Base-by-base conservation (phyloP, 37 sponge, comb jelly and placozoan genomes). In the Diacarnus erythraeanus region DNA sequence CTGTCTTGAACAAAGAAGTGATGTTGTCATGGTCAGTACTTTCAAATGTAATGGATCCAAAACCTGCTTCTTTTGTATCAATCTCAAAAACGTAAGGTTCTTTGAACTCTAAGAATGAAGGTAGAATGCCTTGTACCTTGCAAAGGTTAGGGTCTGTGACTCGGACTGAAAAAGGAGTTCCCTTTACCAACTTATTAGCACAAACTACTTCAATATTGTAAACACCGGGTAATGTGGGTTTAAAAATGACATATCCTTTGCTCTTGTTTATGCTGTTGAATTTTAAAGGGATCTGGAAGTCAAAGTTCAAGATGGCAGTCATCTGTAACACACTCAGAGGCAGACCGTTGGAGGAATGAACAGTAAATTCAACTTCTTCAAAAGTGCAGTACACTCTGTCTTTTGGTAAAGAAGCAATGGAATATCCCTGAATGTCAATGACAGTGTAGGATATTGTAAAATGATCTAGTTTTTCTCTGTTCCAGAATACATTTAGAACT, bases 141-240 rank as follows among this genome's bases (percentile, higher is more conserved):
- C 80, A 74, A 35, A 66, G 47, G 20, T 77, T 78, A 2, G 91
- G 86, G 54, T 90, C 86, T 18, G 76, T 59, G 2, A 80, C 93
- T 37, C 56, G 18, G 2, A 92, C 77, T 2, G 27, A 25, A 42
- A 92, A 88, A 23, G 93, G 93, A 37, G 73, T 81, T n/a, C 91
- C 91, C 3, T 72, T 54, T 26, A 94, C 74, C 3, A 85, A 71
- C 34, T 69, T 33, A 47, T 82, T 81, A n/a, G 47, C 81, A 54
- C 85, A 90, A 69, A 78, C 81, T 1, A 94, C 88, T 51, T 83
- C 88, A 57, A 94, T 63, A 12, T 80, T 78, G 67, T 90, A 82
- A 12, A 23, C 36, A 36, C 90, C 90, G 17, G 90, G 72, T 25
- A 90, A 35, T 41, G 90, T 85, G 21, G 90, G 90, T 2, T 47